Conservation (phyloP, 2,888 invertebrate species). For the Drosophila neonasuta region DNA sequence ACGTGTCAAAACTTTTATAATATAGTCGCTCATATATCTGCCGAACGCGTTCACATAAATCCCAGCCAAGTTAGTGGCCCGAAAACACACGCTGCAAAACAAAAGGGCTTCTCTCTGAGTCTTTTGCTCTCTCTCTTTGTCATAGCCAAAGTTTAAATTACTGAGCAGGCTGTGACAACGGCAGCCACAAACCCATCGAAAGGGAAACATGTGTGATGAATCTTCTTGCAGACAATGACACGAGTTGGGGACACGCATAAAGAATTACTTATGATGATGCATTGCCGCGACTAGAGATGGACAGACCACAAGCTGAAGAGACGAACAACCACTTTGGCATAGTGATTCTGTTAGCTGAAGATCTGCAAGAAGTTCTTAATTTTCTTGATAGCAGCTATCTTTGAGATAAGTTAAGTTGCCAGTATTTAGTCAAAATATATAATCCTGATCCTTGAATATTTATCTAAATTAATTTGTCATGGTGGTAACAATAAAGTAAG, state of each 20-base stretch:
- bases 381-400: too few relatives aligned
- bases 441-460: too few relatives aligned
- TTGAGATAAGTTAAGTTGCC: too few relatives aligned
- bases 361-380: neutral
- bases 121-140: conserved; percentile 11
- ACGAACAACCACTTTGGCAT: neutral
- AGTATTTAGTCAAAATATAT: too few relatives aligned
- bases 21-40: conserved; percentile 69
- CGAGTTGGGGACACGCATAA: conserved; percentile 42
- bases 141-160: conserved; percentile 71
- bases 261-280: conserved; percentile 67
- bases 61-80: conserved; percentile 33
- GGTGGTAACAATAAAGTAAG: too few relatives aligned
- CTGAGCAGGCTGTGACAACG: conserved; percentile 66
- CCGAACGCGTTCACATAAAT: conserved; percentile 54
- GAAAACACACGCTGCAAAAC: conserved; percentile 28
- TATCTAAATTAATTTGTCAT: too few relatives aligned
- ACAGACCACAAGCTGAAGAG: neutral
- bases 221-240: conserved; percentile 31
- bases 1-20: conserved; percentile 78
- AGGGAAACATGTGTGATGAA: conserved; percentile 66
- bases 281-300: conserved; percentile 52
- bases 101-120: conserved; percentile 21
- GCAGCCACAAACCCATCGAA: conserved; percentile 29
- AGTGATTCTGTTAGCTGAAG: neutral